Evolutionary conservation across 2,113 vertebrate species (phyloP).

Genomic region (Monopterus albus): DNA sequence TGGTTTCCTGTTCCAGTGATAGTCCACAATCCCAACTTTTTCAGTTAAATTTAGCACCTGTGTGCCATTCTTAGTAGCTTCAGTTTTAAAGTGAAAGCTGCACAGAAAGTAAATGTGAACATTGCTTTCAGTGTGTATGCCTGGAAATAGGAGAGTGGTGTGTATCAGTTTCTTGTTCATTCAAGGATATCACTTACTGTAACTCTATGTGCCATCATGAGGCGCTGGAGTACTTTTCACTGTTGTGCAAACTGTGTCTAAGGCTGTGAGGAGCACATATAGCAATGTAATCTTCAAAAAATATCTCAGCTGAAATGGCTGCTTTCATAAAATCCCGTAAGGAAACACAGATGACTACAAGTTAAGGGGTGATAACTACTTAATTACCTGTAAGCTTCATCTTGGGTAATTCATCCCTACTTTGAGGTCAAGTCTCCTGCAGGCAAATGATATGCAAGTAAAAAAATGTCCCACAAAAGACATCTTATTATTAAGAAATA

Average conservation of each 20-base stretch:
- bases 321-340: neutral
- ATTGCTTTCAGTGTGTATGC: conserved; percentile 52
- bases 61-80: conserved; percentile 24
- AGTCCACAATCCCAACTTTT: conserved; percentile 25
- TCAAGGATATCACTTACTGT: conserved; percentile 74
- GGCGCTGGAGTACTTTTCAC: conserved; percentile 47
- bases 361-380: neutral
- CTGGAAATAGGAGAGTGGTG: conserved; percentile 54
- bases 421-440: conserved; percentile 50
- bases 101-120: conserved; percentile 72
- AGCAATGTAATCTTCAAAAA: conserved; percentile 1
- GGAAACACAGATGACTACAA: neutral
- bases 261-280: conserved; percentile 14
- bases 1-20: conserved; percentile 48
- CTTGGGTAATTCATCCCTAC: conserved; percentile 7
- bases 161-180: conserved; percentile 63
- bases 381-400: conserved; percentile 17
- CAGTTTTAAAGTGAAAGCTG: conserved; percentile 63
- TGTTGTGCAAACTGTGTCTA: conserved; percentile 47
- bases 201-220: conserved; percentile 62
- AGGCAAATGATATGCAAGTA: conserved; percentile 33
- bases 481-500: conserved; percentile 68
- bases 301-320: conserved; percentile 4
- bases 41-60: conserved; percentile 69
- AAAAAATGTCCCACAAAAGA: conserved; percentile 52